Evolutionary conservation across 2,888 invertebrate genomes (phyloP), one percentile per base, ranked within the genome.

Genomic region (Trichogramma dendrolimi): DNA sequence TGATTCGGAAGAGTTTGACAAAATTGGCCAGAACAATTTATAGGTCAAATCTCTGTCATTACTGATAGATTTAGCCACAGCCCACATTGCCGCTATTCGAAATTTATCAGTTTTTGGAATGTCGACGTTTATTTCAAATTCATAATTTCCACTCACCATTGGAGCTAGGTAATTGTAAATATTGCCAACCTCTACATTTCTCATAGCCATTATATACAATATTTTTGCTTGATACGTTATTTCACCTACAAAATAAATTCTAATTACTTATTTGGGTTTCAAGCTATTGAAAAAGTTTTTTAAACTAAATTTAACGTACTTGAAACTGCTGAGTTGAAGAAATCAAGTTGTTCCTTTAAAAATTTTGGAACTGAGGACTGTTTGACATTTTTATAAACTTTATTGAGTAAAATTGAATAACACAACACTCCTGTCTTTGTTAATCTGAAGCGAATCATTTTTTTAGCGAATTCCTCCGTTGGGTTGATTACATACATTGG

Each of bases 21-120:
- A 71, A 54, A 83, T 73, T 1, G 83, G 83, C 82, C 81, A 82
- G 52, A 80, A 78, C 6, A 81, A 67, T 60, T 80, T 72, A 53
- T 74, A 73, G 1, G 71, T 70, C 42, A 70, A 66, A 7, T 75
- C 67, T 40, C 68, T 68, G 58, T 76, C 70, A 4, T 67, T 57
- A 11, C 54, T 48, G 10, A 76, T 65, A 3, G 75, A 72, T 5
- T 77, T 71, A 51, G 72, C 70, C 4, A 80, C 71, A 1, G 79
- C 78, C 76, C 78, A 79, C 62, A 82, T 76, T 6, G 82, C 80
- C 44, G 79, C 69, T 6, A 79, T 71, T 41, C 81, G 78, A 46
- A 81, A 70, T 63, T 80, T 75, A 39, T 74, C 64, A 8, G 74
- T 71, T 4, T 72, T 65, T 4, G 71, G 70, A 1, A 71, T 65